Base-by-base conservation (phyloP, 37 sponge, comb jelly and placozoan species). In the Ianthella basta region DNA sequence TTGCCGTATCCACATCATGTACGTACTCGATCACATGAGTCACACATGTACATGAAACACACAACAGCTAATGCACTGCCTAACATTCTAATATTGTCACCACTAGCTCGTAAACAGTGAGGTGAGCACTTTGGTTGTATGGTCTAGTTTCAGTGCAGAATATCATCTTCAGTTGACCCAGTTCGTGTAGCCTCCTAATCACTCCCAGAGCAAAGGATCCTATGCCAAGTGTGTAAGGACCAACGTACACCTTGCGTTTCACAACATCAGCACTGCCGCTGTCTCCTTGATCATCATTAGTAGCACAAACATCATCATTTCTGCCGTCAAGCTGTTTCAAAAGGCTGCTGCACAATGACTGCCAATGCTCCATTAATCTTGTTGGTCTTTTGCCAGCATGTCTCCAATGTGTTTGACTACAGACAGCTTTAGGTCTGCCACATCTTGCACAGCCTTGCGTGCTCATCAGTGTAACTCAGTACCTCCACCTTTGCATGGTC, bases 61-160 rank as follows among this genome's bases (percentile, higher is more conserved):
- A n/a, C n/a, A n/a, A n/a, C n/a, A n/a, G n/a, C n/a, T n/a, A n/a
- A n/a, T n/a, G n/a, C n/a, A n/a, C n/a, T n/a, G n/a, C n/a, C n/a
- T n/a, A 4, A 89, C 37, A 5, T 74, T 72, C 59, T 67, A 73
- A 0, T 63, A 12, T 65, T 74, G 53, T 90, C 15, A 72, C 54
- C 20, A 89, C 90, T 19, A 95, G 64, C 36, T 95, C 95, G 73
- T 85, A 95, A 10, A 92, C 92, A 23, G 95, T 95, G 50, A 95
- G 81, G 20, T 92, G 60, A 13, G 95, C 79, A 27, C 95, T 92
- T 64, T 95, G 95, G 57, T 92, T 89, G 72, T 92, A 95, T 0
- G 95, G 95, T 19, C 95, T 56, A 1, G 95, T 95, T 77, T 95
- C 95, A 29, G 95, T 95, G 78, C 92, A 92, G 72, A 85, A 95